Base-by-base conservation (phyloP, 2,113 vertebrate species). In the Reinhardtius hippoglossoides region DNA sequence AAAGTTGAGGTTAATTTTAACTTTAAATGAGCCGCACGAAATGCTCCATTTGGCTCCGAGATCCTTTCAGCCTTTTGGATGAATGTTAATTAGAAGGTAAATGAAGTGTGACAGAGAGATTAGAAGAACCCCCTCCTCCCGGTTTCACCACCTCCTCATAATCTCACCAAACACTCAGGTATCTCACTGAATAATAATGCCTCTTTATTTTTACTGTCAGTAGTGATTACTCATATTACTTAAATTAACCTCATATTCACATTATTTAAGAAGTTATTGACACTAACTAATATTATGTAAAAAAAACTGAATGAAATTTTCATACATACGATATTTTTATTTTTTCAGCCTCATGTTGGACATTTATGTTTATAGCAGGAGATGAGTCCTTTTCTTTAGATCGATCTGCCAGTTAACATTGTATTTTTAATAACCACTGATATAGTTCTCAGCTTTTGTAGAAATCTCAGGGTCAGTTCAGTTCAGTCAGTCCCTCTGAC, bases 21-120 rank as follows among this genome's bases (percentile, higher is more conserved):
- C 40, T 67, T 71, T n/a, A 54, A 82, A 74, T 75, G 56, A 71
- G 57, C 26, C 54, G 0, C 44, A 52, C 6, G 57, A 42, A 71
- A 80, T 56, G 76, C 72, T 72, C 80, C 60, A 70, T 80, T 83
- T 74, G 80, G 48, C 57, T 44, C 57, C 35, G 42, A 58, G 18
- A 44, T 63, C 76, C 58, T 82, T 82, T 86, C 48, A 71, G 50
- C 40, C 50, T 67, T 50, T 78, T 31, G 44, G 67, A 72, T 79
- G 63, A 48, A 74, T 64, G 68, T 71, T 80, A 80, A 80, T 86
- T 74, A 67, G 52, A 70, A 44, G 54, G 6, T 14, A 70, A 80
- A 83, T 74, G 60, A 80, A 80, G 80, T 67, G 73, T 80, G 61
- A 50, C 69, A 18, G 48, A 74, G 56, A 83, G 65, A 86, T 75